Base-by-base conservation (phyloP, 2,888 invertebrate genomes). In the Nephrocerus scutellatus region DNA sequence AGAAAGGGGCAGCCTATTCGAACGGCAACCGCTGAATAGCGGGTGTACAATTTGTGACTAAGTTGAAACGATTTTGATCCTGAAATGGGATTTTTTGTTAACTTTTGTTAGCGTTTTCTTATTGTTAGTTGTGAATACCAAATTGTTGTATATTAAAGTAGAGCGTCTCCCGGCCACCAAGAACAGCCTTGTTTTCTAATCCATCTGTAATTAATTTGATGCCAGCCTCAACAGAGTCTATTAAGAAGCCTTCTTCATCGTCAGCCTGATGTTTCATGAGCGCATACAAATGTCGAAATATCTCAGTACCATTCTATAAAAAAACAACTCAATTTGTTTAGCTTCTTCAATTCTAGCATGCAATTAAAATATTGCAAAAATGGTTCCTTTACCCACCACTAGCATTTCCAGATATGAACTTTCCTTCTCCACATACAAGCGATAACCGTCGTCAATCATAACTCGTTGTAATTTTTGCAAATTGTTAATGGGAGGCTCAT, bases 1-100 rank as follows among this genome's bases (percentile, higher is more conserved):
- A 82, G 69, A 56, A 77, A 84, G 2, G 84, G 84, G 54, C 83
- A 83, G 10, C 84, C 84, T 32, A 79, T 74, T 70, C 84, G 84
- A 37, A 84, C 70, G 1, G 84, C 84, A 26, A 84, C 81, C 0
- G 84, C 84, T 0, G 84, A 84, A 59, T 84, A 84, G 26, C 83
- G 74, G 0, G 84, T 84, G 51, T 82, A 82, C 8, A 84, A 67
- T 62, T 84, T 84, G 57, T 84, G 82, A 52, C 84, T 84, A 33
- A 84, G 62, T 66, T 84, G 83, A 61, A 84, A 65, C 10, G 60
- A 59, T 35, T 62, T 61, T 3, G 60, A 58, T 3, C 59, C 60
- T 61, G 15, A 1, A 43, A 35, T 26, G 9, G 13, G 10, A 19
- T n/a, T n/a, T n/a, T 8, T 8, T 8, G 10, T 22, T 8, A 8